phyloP scores from a whole-genome alignment of 2,888 invertebrate species.

The Morpho deidamia region DNA sequence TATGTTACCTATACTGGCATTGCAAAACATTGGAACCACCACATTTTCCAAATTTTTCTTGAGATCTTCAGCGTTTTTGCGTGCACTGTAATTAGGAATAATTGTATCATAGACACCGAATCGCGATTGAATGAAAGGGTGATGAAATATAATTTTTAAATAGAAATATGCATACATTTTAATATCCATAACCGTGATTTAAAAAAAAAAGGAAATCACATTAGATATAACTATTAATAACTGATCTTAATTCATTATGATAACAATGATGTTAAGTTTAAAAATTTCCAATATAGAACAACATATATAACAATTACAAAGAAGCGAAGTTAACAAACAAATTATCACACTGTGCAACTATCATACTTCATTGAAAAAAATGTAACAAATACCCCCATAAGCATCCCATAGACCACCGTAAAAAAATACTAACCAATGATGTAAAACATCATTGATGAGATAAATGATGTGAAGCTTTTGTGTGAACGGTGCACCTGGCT shows the following conservation, averaged over 20 bases:
- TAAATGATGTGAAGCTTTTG: constrained; percentile 98
- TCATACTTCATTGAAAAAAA: constrained; percentile 5
- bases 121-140: constrained; percentile 47
- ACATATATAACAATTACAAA: neutral
- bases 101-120: constrained; percentile 74
- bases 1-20: constrained; percentile 87
- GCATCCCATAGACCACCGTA: constrained; percentile 16
- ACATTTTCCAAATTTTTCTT: constrained; percentile 96
- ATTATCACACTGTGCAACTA: constrained; percentile 18
- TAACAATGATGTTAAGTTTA: neutral
- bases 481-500: constrained; percentile 86
- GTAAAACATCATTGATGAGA: constrained; percentile 98
- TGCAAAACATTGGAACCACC: constrained; percentile 99
- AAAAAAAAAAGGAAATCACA: neutral
- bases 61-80: constrained; percentile 96
- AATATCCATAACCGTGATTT: neutral
- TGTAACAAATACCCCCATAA: constrained; percentile 6
- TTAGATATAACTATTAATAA: neutral
- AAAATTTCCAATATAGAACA: neutral
- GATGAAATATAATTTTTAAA: constrained; percentile 20
- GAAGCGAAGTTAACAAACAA: constrained; percentile 10
- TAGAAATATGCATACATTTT: neutral
- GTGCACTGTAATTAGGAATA: constrained; percentile 87
- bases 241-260: neutral
- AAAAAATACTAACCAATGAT: constrained; percentile 90